Percentiles rank a stretch among this genome's conserved stretches.
phyloP scores from a whole-genome alignment of 2,113 vertebrate species.

The Callaeas wilsoni region DNA sequence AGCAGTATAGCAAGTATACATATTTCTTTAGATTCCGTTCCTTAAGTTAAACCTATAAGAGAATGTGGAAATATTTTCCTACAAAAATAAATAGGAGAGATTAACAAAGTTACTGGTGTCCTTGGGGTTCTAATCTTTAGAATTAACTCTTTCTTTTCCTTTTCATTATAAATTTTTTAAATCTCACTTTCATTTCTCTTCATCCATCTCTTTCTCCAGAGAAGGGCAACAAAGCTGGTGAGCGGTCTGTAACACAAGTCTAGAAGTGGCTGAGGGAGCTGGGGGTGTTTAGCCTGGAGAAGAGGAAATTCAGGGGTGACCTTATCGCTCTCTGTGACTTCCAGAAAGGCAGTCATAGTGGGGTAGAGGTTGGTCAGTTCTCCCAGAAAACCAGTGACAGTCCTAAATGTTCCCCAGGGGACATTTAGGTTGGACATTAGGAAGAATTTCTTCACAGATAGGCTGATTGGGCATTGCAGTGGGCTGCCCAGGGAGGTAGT shows the following conservation, averaged over 20 bases:
- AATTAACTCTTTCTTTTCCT: neutral
- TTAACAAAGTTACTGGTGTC: neutral
- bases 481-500: neutral
- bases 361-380: neutral
- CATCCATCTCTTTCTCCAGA: neutral
- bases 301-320: neutral
- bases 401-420: neutral
- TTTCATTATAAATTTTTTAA: neutral
- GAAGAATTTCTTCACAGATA: neutral
- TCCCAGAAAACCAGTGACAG: neutral
- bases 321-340: neutral
- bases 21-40: neutral
- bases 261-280: neutral
- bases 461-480: neutral
- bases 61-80: neutral
- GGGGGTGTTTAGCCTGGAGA: neutral
- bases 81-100: neutral
- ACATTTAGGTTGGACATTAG: neutral
- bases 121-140: neutral
- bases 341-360: neutral
- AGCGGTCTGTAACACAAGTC: neutral
- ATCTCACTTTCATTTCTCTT: neutral
- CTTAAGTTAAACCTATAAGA: neutral
- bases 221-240: neutral
- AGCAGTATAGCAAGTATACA: neutral